Conservation (phyloP, 2,113 vertebrate genomes). For the Cariama cristata region DNA sequence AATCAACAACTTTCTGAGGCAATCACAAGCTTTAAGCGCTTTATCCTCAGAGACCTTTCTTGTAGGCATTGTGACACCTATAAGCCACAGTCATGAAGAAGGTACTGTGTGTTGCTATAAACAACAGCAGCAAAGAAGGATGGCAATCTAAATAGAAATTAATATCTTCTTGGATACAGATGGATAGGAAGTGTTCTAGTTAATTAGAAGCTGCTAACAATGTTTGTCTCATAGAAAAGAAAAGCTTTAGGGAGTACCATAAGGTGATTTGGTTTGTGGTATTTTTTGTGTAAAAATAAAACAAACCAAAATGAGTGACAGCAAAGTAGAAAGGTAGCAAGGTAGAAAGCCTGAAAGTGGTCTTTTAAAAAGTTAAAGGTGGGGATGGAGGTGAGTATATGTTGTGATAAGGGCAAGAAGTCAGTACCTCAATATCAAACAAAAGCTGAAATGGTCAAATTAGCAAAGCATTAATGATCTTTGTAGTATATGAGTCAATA, state of each 20-base stretch:
- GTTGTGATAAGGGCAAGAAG: not conserved
- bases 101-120: not conserved
- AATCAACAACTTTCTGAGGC: not conserved
- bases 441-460: not conserved
- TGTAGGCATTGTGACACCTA: not conserved
- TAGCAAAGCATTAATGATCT: not conserved
- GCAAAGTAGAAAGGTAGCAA: not conserved
- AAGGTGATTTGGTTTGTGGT: not conserved
- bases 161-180: not conserved
- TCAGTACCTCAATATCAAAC: not conserved
- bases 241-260: not conserved
- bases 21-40: not conserved
- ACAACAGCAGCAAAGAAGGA: not conserved
- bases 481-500: not conserved
- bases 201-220: not conserved
- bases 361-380: not conserved
- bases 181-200: not conserved
- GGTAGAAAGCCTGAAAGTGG: not conserved
- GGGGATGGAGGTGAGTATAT: not conserved
- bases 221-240: not conserved
- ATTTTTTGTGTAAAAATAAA: too few relatives aligned
- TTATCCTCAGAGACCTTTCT: not conserved
- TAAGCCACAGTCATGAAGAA: not conserved
- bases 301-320: too few relatives aligned
- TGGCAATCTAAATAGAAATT: not conserved